These are phyloP conservation scores for Phrixothrix hirtus DNA, from an alignment of 2,888 invertebrate genomes.

Conservation along the genomic window DNA sequence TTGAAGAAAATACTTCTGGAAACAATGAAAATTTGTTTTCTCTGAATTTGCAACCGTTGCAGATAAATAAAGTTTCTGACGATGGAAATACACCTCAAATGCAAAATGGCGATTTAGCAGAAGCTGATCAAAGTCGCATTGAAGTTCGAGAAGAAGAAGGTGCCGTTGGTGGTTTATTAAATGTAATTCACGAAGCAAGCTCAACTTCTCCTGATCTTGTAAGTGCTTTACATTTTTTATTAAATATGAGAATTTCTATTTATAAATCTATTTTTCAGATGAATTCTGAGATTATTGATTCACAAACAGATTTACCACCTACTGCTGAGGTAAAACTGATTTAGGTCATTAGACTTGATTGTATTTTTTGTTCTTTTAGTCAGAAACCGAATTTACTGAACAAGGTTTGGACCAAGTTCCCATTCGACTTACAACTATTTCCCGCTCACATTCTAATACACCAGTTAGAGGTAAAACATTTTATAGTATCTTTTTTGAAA, in stretches of 20 bases:
- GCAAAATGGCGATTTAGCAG: slow-evolving; percentile 76
- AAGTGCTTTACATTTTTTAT: too few relatives aligned
- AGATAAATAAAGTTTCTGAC: slow-evolving; percentile 52
- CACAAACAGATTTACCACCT: too few relatives aligned
- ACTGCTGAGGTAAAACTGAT: background rate
- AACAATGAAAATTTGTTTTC: slow-evolving; percentile 18
- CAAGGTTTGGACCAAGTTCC: slow-evolving; percentile 67
- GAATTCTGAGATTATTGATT: too few relatives aligned
- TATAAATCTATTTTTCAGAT: too few relatives aligned
- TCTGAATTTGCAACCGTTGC: slow-evolving; percentile 48
- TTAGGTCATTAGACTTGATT: background rate
- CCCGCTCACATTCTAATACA: slow-evolving; percentile 47
- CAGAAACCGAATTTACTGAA: slow-evolving; percentile 63
- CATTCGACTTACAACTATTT: slow-evolving; percentile 59
- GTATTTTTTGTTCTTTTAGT: slow-evolving; percentile 57
- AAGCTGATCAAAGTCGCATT: slow-evolving; percentile 76
- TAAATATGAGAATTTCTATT: too few relatives aligned
- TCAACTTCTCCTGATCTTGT: slow-evolving; percentile 10
- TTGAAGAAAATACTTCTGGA: slow-evolving; percentile 47
- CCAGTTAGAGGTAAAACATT: slow-evolving; percentile 46
- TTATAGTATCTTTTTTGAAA: background rate
- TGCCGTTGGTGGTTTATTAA: slow-evolving; percentile 52
- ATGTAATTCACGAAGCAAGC: slow-evolving; percentile 23
- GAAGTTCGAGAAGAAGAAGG: slow-evolving; percentile 51
- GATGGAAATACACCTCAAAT: slow-evolving; percentile 55